phyloP scores from a whole-genome alignment of 92 coral and sea anemone genomes.

The Bergia puertoricense region DNA sequence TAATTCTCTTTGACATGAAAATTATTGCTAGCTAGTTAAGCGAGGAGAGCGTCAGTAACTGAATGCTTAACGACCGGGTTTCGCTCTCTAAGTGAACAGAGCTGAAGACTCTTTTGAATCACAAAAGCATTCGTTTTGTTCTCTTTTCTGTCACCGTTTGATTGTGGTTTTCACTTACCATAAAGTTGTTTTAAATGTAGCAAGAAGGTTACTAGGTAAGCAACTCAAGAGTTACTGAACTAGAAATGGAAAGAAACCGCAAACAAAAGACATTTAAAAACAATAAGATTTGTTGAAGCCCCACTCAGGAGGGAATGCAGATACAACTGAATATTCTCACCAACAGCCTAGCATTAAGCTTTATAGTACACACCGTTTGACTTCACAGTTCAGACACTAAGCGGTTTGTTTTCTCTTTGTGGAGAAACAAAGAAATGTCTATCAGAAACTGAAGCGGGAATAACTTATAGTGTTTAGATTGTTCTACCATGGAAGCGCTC shows the following conservation, averaged over 20 bases:
- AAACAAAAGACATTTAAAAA: slow-evolving; percentile 35
- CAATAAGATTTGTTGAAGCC: slow-evolving; percentile 15
- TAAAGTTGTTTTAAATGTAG: not conserved
- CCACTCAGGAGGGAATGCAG: not conserved
- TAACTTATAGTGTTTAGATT: not conserved
- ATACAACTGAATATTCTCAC: not conserved
- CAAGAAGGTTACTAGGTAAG: slow-evolving; percentile 2
- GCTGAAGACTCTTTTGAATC: not conserved
- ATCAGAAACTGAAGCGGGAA: not conserved
- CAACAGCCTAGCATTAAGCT: slow-evolving; percentile 13
- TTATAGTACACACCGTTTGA: slow-evolving; percentile 19
- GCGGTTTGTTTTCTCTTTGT: not conserved
- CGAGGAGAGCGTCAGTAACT: not conserved
- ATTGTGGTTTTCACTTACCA: not conserved
- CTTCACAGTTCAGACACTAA: not conserved
- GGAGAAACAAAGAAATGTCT: not conserved
- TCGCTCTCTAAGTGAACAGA: not conserved
- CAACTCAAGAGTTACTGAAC: slow-evolving; percentile 25
- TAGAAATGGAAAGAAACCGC: slow-evolving; percentile 20
- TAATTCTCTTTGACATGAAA: slow-evolving; percentile 20
- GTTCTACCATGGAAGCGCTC: not conserved
- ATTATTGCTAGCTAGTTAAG: not conserved
- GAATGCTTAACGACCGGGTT: not conserved
- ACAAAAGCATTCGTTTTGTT: not conserved
- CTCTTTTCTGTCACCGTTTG: not conserved